These are phyloP conservation scores for Hestina assimilis DNA, from an alignment of 1,140 invertebrate genomes.

Conservation along the genomic window DNA sequence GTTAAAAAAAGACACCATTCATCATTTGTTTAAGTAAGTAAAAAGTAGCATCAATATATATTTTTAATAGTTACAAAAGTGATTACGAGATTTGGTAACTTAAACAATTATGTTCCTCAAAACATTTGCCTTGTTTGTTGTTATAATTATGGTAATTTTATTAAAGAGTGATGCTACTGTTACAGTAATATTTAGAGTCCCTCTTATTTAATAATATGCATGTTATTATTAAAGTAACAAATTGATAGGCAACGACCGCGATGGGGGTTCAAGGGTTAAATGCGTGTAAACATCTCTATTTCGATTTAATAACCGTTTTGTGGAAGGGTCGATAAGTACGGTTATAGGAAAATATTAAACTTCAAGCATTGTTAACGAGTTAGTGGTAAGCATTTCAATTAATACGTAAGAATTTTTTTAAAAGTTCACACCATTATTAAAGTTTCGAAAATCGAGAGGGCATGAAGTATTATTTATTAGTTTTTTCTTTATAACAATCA, in stretches of 20 bases:
- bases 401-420: slow-evolving; percentile 25
- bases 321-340: slow-evolving; percentile 38
- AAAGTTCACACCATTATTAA: slow-evolving; percentile 43
- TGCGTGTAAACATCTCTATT: slow-evolving; percentile 67
- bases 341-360: slow-evolving; percentile 31
- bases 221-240: slow-evolving; percentile 33
- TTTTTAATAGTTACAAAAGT: too few relatives aligned
- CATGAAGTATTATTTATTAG: slow-evolving; percentile 4
- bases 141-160: too few relatives aligned
- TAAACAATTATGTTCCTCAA: too few relatives aligned
- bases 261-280: slow-evolving; percentile 62
- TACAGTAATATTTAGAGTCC: neutral
- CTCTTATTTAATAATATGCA: slow-evolving; percentile 22
- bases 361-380: slow-evolving; percentile 35
- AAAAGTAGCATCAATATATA: neutral
- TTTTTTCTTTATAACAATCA: slow-evolving; percentile 3
- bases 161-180: too few relatives aligned
- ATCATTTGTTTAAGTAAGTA: neutral
- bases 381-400: slow-evolving; percentile 37
- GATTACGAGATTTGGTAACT: too few relatives aligned
- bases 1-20: neutral
- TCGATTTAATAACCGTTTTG: slow-evolving; percentile 54
- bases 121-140: too few relatives aligned
- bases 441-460: neutral
- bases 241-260: slow-evolving; percentile 48